Evolutionary conservation across 2,888 invertebrate species (phyloP), one percentile per base, ranked within the genome.

Genomic region (Plagodis pulveraria): DNA sequence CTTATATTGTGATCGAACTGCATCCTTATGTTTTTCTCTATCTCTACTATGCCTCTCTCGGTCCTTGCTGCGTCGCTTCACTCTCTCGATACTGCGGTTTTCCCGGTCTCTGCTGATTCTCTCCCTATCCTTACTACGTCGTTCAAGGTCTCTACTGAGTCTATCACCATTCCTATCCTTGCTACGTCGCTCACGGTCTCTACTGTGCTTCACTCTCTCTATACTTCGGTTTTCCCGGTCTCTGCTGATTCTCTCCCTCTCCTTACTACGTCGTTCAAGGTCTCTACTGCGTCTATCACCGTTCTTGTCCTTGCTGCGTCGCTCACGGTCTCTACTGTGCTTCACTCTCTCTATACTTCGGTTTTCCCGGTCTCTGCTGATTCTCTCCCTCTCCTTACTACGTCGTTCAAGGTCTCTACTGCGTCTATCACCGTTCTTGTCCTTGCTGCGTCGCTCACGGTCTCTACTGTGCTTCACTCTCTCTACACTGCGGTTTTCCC

Each of bases 171-270:
- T 12, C 71, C 54, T 7, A 60, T n/a, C n/a, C n/a, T n/a, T n/a
- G n/a, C n/a, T n/a, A n/a, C n/a, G n/a, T n/a, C n/a, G n/a, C n/a
- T n/a, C 54, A 6, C 63, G 63, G 1, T 62, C 51, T 43, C 59
- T 66, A 42, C 63, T 64, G 11, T n/a, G n/a, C n/a, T n/a, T n/a
- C n/a, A n/a, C n/a, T n/a, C n/a, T n/a, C n/a, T n/a, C n/a, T n/a
- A n/a, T n/a, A n/a, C n/a, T n/a, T n/a, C n/a, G n/a, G n/a, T 70
- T 64, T 10, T 70, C 67, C 6, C 53, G 12, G 38, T 52, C 57
- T 42, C 58, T 53, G 9, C 58, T n/a, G n/a, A n/a, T 56, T 33
- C 56, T 43, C 22, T 49, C 50, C 38, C 11, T 38, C 1, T 46
- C 40, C 34, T 11, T 56, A 9, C 45, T 48, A 22, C 38, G 41